Evolutionary conservation across 2,888 invertebrate genomes (phyloP).

Genomic region (Pyrochroa serraticornis): DNA sequence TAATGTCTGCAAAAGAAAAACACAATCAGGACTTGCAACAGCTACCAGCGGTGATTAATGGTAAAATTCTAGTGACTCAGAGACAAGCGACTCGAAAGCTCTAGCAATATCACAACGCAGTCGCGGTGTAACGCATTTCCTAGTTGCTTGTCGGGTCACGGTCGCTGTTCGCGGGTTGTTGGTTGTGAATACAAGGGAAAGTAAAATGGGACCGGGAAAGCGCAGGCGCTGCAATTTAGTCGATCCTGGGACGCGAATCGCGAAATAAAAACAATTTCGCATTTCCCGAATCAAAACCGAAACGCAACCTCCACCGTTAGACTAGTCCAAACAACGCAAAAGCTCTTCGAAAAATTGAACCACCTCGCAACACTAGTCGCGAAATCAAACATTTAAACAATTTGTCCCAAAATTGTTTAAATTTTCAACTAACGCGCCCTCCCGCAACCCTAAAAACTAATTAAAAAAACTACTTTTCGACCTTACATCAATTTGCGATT

Average conservation of each 20-base stretch:
- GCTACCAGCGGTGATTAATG: not conserved
- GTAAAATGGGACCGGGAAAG: conserved; percentile 30
- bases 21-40: not conserved
- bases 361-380: too few species aligned
- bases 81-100: not conserved
- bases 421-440: too few species aligned
- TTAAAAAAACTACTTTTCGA: too few species aligned
- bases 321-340: too few species aligned
- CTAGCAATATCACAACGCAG: conserved; percentile 25
- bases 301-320: too few species aligned
- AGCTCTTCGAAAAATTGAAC: too few species aligned
- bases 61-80: not conserved
- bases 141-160: conserved; percentile 51
- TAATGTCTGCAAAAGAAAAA: conserved; percentile 50
- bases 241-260: conserved; percentile 37
- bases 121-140: conserved; percentile 55
- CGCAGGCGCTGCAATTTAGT: conserved; percentile 39
- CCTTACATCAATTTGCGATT: too few species aligned
- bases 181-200: conserved; percentile 38
- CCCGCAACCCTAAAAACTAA: too few species aligned
- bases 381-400: too few species aligned
- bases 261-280: conserved; percentile 26
- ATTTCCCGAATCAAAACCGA: too few species aligned
- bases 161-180: conserved; percentile 41
- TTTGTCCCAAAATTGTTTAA: too few species aligned